phyloP scores from a whole-genome alignment of 1,140 invertebrate genomes.

The Diorhabda carinulata region DNA sequence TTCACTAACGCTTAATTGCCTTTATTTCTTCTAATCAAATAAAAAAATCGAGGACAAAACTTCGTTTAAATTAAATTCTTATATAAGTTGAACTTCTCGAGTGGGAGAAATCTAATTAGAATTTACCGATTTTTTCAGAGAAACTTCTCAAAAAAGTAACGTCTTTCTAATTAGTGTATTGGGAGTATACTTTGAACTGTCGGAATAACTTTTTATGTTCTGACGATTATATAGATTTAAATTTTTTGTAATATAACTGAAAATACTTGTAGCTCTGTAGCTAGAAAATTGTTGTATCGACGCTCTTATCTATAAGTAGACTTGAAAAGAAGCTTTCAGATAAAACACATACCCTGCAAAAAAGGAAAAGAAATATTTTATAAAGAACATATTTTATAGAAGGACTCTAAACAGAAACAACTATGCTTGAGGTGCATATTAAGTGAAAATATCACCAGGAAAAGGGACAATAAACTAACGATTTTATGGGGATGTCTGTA shows the following conservation, averaged over 20 bases:
- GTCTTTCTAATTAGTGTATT: no score
- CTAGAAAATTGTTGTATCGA: no score
- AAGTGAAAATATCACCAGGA: constrained; percentile 12
- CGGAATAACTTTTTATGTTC: no score
- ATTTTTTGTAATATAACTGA: no score
- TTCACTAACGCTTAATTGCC: neutral
- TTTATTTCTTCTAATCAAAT: neutral
- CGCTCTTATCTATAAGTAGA: no score
- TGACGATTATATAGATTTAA: no score
- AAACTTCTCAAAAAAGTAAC: no score
- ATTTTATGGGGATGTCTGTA: constrained; percentile 13
- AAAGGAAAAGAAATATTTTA: constrained; percentile 8
- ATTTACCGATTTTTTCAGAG: neutral
- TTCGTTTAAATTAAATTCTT: neutral
- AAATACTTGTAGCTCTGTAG: no score
- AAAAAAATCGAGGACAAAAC: neutral
- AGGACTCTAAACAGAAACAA: constrained; percentile 12
- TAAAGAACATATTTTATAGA: constrained; percentile 1
- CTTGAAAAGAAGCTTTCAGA: no score
- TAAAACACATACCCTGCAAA: no score
- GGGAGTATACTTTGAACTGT: no score
- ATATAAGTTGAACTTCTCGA: neutral
- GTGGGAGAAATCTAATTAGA: neutral
- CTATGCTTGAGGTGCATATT: constrained; percentile 9
- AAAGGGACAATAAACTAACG: constrained; percentile 12